Conservation (phyloP, 2,113 vertebrate species). For the Tursiops truncatus region DNA sequence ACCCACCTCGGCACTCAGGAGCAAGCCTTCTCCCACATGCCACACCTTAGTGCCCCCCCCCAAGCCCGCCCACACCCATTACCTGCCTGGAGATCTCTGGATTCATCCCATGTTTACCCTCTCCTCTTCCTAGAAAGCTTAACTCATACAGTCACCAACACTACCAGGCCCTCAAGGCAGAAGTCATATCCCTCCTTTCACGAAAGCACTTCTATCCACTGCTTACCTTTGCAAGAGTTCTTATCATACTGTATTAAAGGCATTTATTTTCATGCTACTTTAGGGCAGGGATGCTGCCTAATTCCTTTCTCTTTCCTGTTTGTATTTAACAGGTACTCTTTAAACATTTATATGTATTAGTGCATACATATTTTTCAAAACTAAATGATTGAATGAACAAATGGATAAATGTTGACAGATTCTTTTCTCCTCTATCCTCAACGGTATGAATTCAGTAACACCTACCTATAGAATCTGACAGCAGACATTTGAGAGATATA, state of each 20-base stretch:
- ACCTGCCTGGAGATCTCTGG: background rate
- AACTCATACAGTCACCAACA: background rate
- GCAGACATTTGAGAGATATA: background rate
- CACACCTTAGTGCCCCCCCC: rapidly evolving
- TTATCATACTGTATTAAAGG: background rate
- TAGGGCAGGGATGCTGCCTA: background rate
- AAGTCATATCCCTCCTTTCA: background rate
- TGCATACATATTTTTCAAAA: background rate
- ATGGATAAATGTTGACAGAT: background rate
- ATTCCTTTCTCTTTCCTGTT: background rate
- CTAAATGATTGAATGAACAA: background rate
- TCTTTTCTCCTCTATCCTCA: slow-evolving; percentile 2
- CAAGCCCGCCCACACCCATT: too few species aligned
- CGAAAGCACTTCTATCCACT: background rate
- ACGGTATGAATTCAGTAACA: background rate
- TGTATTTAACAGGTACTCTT: background rate
- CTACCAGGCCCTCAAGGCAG: background rate
- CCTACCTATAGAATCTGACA: background rate
- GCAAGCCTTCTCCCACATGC: rapidly evolving
- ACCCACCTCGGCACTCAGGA: rapidly evolving
- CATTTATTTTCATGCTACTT: background rate
- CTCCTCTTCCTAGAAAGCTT: background rate
- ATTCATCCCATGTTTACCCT: background rate
- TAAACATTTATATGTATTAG: background rate
- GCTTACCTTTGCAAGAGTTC: background rate